Evolutionary conservation across 2,888 invertebrate species (phyloP).

Genomic region (Netelia fuscicornis): DNA sequence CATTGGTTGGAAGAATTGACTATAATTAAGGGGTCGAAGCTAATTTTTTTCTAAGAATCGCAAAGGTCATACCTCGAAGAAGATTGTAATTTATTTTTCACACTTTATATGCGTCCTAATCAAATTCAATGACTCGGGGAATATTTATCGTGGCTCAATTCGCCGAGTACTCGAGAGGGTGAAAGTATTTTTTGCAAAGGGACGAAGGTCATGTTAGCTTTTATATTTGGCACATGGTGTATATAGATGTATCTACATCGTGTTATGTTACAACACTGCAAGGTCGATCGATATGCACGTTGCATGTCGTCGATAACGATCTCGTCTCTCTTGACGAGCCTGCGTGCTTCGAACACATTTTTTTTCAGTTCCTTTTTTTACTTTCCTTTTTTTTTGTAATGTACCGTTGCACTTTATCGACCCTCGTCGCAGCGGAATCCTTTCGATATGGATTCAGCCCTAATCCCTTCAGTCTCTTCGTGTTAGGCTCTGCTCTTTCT

Average conservation of each 20-base stretch:
- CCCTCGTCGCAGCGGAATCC: slow-evolving; percentile 50
- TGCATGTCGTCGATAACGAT: slow-evolving; percentile 67
- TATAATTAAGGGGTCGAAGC: no score
- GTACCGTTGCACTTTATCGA: slow-evolving; percentile 57
- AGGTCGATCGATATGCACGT: slow-evolving; percentile 46
- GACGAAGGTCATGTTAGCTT: slow-evolving; percentile 32
- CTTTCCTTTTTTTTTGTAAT: slow-evolving; percentile 4
- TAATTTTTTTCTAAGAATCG: neutral
- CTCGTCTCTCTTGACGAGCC: slow-evolving; percentile 52
- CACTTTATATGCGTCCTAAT: neutral
- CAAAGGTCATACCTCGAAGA: neutral
- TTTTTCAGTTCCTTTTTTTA: neutral
- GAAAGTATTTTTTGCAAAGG: slow-evolving; percentile 30
- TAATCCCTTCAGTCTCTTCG: neutral
- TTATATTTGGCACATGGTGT: neutral
- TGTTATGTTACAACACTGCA: slow-evolving; percentile 12
- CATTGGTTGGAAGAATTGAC: no score
- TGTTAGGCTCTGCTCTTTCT: neutral
- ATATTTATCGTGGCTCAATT: neutral
- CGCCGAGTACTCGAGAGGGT: slow-evolving; percentile 4
- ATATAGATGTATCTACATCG: slow-evolving; percentile 4
- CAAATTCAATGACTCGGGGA: neutral
- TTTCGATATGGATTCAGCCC: neutral
- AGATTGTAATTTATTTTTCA: slow-evolving; percentile 13
- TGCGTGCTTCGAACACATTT: slow-evolving; percentile 44